Conservation (phyloP, 23 tunicate species). For the Pegea sp. region DNA sequence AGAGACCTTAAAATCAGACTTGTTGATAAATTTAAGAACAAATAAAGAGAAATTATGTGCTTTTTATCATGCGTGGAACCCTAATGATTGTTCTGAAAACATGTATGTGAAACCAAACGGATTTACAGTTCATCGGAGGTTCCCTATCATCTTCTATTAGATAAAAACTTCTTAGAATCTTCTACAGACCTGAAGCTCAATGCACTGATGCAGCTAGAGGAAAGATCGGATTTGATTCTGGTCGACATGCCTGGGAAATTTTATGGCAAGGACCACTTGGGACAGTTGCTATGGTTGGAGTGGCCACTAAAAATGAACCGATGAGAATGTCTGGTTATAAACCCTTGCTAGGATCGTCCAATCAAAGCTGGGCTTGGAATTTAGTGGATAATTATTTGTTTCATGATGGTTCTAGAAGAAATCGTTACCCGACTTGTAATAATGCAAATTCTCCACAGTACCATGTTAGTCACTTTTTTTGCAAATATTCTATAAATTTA, state of each 20-base stretch:
- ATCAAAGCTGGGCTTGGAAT: constrained; percentile 83
- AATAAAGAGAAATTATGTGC: constrained; percentile 53
- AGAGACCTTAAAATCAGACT: constrained; percentile 22
- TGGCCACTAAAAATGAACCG: constrained; percentile 57
- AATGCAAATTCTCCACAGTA: constrained; percentile 1
- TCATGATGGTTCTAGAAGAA: constrained; percentile 31
- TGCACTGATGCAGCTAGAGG: constrained; percentile 61
- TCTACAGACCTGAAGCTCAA: constrained; percentile 54
- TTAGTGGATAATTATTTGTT: constrained; percentile 56
- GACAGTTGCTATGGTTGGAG: constrained; percentile 72
- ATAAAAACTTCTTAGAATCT: neutral
- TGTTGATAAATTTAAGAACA: constrained; percentile 22
- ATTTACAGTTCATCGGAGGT: constrained; percentile 59
- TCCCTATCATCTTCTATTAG: neutral
- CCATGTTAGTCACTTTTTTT: too few relatives aligned
- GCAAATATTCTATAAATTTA: too few relatives aligned
- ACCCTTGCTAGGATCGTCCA: constrained; percentile 38
- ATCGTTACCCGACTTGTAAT: constrained; percentile 46
- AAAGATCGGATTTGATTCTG: constrained; percentile 50
- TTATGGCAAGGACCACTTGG: constrained; percentile 63
- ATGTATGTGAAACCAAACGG: constrained; percentile 44
- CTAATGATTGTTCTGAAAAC: constrained; percentile 50
- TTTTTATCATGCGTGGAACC: constrained; percentile 46
- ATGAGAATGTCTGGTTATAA: constrained; percentile 32
- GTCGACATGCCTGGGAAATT: constrained; percentile 64